phyloP scores from a whole-genome alignment of 2,888 invertebrate genomes.

The Diplolepis rosae region DNA sequence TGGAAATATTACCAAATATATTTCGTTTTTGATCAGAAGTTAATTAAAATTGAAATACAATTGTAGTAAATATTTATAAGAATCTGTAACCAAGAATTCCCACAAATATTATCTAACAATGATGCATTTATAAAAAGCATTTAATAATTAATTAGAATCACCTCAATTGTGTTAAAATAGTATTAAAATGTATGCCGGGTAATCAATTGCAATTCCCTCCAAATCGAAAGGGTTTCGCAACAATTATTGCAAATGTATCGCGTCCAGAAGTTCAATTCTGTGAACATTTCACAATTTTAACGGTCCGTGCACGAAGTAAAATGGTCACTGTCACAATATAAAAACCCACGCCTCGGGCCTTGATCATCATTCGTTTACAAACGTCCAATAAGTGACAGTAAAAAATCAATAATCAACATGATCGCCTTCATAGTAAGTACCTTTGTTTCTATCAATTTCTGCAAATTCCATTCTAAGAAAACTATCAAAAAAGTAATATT shows the following conservation, averaged over 20 bases:
- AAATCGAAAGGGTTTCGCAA: slow-evolving; percentile 51
- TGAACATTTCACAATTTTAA: slow-evolving; percentile 47
- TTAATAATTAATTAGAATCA: no score
- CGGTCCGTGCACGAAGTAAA: slow-evolving; percentile 33
- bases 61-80: no score
- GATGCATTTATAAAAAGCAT: no score
- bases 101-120: no score
- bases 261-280: slow-evolving; percentile 34
- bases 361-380: slow-evolving; percentile 60
- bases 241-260: slow-evolving; percentile 13
- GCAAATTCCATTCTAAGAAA: not conserved
- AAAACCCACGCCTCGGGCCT: slow-evolving; percentile 47
- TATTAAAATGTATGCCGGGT: slow-evolving; percentile 23
- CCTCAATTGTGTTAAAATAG: slow-evolving; percentile 28
- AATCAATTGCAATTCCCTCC: slow-evolving; percentile 33
- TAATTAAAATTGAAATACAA: no score
- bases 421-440: slow-evolving; percentile 64
- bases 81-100: no score
- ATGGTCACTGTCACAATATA: slow-evolving; percentile 57
- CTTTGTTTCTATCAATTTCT: not conserved
- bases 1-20: no score
- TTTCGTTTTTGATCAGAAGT: no score
- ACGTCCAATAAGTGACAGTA: slow-evolving; percentile 50
- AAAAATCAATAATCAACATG: slow-evolving; percentile 55
- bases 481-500: not conserved